These are phyloP conservation scores for Gnathonemus echidnorhynchus DNA, from an alignment of 2,113 vertebrate genomes.

Conservation along the genomic window DNA sequence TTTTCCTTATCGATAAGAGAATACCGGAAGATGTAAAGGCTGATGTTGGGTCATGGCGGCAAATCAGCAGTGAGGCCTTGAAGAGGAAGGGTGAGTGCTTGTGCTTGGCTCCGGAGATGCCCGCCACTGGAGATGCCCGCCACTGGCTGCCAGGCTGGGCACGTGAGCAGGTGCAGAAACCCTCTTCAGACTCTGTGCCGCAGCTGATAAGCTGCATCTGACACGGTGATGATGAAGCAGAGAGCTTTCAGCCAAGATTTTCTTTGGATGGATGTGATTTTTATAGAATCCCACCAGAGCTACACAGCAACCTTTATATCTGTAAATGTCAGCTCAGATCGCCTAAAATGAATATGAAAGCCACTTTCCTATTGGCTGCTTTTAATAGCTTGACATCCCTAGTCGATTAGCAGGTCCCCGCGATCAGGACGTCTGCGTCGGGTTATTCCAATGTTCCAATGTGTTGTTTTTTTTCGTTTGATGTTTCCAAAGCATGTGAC, in stretches of 20 bases:
- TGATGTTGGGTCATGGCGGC: not conserved
- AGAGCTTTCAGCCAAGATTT: not conserved
- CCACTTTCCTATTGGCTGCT: not conserved
- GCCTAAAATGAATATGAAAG: not conserved
- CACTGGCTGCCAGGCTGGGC: not conserved
- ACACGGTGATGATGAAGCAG: not conserved
- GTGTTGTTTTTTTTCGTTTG: not conserved
- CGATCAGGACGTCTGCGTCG: not conserved
- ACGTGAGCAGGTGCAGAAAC: not conserved
- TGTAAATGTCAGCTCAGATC: not conserved
- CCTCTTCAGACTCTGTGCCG: not conserved
- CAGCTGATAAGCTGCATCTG: not conserved
- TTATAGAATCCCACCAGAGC: not conserved
- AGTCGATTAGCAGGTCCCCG: not conserved
- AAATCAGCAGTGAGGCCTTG: not conserved
- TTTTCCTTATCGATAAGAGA: not conserved
- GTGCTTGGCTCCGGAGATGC: not conserved
- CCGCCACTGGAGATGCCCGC: not conserved
- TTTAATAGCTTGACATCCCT: not conserved
- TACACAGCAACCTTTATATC: not conserved
- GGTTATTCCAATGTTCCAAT: not conserved
- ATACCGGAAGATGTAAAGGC: not conserved
- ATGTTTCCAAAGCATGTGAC: not conserved
- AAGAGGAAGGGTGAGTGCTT: not conserved
- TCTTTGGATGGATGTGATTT: constrained; percentile 8